A percentile compares a stretch with the other conserved stretches of the same genome.
Evolutionary conservation across 1,140 invertebrate genomes (phyloP).

Genomic region (Sesamia nonagrioides): DNA sequence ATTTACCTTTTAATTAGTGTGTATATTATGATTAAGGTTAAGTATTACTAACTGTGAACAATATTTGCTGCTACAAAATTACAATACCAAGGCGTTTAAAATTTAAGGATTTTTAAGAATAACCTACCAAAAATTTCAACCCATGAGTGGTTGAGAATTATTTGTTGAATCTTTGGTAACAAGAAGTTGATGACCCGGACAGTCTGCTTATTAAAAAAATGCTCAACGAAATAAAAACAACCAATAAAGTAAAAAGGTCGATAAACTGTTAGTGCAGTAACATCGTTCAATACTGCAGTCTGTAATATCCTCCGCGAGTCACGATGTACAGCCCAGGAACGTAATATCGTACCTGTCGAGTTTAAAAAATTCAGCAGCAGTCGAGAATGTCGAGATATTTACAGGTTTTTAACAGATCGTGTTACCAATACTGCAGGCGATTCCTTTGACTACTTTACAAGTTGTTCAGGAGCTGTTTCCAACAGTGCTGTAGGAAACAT

Average conservation of each 20-base stretch:
- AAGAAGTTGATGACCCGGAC: no score
- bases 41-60: no score
- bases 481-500: not conserved
- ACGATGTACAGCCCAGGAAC: not conserved
- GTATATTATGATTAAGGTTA: no score
- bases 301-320: not conserved
- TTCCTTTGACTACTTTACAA: conserved; percentile 25
- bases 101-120: no score
- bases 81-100: no score
- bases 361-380: conserved; percentile 16
- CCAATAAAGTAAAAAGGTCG: not conserved
- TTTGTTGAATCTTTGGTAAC: no score
- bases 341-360: conserved; percentile 5
- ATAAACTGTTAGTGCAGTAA: conserved; percentile 7
- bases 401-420: not conserved
- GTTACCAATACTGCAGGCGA: conserved; percentile 20
- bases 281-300: not conserved
- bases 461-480: conserved; percentile 22
- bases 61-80: no score
- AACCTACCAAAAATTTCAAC: no score
- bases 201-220: no score
- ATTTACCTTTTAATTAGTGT: no score
- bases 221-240: not conserved
- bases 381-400: conserved; percentile 9
- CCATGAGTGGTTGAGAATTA: no score